Base-by-base conservation (phyloP, 2,888 invertebrate species). In the Tyria jacobaeae region DNA sequence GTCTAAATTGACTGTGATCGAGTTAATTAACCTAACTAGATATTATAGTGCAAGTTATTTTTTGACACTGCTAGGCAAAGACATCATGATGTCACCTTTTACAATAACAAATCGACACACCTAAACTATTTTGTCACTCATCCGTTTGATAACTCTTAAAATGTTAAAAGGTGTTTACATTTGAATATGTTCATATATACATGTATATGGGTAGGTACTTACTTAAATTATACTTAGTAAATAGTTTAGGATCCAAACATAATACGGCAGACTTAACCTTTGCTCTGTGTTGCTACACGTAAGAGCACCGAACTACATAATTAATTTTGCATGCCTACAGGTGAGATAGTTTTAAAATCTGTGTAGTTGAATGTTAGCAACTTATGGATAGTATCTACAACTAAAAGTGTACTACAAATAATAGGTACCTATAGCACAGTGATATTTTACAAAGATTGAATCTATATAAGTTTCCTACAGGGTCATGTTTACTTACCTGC, bases 401-500 rank as follows among this genome's bases (percentile, higher is more conserved):
- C 5, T 39, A n/a, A 7, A 2, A 9, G 3, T 17, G 7, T 17
- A 41, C 41, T 17, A 17, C 9, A 41, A 41, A 17, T n/a, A 1
- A 17, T 4, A 31, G 17, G 17, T 9, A 17, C 9, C 41, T 41
- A 41, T n/a, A 39, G n/a, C 6, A 39, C 14, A 39, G 17, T 17
- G n/a, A 17, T 9, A 9, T 3, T n/a, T 3, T 6, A 17, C 41
- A 41, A 41, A 39, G 17, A 17, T 39, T 39, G n/a, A 39, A 5
- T 17, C 4, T 39, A 17, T 41, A n/a, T 41, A 41, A 17, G 39
- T 7, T 39, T n/a, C n/a, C 39, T 17, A 39, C 39, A 39, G 27
- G 41, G 14, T n/a, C 31, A 34, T 57, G 35, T 52, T 65, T 64
- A 92, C 95, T 95, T 94, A 98, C 98, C 97, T 98, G 98, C 84